Evolutionary conservation across 1,140 invertebrate genomes (phyloP).

Genomic region (Apis laboriosa): DNA sequence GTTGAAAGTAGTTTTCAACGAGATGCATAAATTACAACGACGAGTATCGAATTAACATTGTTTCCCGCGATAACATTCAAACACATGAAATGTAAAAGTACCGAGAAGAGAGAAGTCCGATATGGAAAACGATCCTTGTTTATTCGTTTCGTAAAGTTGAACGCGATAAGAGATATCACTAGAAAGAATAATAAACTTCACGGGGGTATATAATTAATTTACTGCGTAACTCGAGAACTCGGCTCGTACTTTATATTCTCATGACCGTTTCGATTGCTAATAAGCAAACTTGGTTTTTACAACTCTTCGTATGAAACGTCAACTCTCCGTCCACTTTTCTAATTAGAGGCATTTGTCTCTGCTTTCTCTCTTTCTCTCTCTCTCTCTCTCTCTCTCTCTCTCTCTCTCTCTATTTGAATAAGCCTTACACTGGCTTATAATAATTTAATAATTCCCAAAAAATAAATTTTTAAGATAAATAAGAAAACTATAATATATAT

Average conservation of each 20-base stretch:
- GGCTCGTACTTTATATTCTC: neutral
- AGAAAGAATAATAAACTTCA: conserved; percentile 3
- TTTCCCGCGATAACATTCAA: no score
- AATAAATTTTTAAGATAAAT: neutral
- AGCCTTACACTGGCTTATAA: neutral
- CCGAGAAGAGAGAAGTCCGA: neutral
- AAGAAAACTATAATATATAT: neutral
- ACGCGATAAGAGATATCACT: neutral
- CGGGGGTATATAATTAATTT: neutral
- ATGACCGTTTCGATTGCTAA: neutral
- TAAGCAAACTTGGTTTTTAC: neutral
- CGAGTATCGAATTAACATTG: neutral
- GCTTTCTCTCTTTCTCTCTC: neutral
- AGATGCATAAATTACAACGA: neutral
- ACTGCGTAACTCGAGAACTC: neutral
- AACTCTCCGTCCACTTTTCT: neutral
- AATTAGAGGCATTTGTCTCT: neutral
- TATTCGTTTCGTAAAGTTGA: neutral
- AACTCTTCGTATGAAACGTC: neutral
- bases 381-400: neutral
- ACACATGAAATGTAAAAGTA: neutral
- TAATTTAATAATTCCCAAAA: no score
- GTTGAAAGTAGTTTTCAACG: neutral
- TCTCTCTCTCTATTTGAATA: neutral
- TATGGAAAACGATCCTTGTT: neutral